Percentiles rank a stretch among this genome's conserved stretches.
Conservation (phyloP, 1,140 invertebrate genomes). For the Pseudoatta argentina region DNA sequence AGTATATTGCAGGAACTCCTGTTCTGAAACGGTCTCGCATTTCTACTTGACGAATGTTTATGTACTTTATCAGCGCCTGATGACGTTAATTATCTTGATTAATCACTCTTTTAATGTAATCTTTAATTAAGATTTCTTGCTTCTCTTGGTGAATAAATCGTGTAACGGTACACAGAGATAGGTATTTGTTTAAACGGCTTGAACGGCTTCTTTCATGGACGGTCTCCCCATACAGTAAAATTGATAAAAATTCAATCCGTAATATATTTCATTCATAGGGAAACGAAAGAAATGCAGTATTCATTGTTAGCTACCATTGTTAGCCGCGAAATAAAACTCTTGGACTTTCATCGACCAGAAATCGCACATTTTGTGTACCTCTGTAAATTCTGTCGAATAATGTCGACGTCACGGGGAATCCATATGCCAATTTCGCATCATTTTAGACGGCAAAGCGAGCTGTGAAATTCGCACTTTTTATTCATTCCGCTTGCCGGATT, state of each 20-base stretch:
- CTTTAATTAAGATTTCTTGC: conserved; percentile 42
- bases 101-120: neutral
- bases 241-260: conserved; percentile 27
- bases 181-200: neutral
- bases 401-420: conserved; percentile 26
- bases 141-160: conserved; percentile 3
- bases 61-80: conserved; percentile 35
- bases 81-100: conserved; percentile 56
- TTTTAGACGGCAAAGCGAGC: conserved; percentile 29
- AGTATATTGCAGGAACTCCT: conserved; percentile 12
- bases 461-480: conserved; percentile 50
- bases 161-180: neutral
- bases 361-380: conserved; percentile 44
- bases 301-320: conserved; percentile 38
- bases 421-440: conserved; percentile 44
- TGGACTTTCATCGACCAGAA: conserved; percentile 40
- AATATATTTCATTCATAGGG: conserved; percentile 26
- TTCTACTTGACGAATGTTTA: conserved; percentile 42
- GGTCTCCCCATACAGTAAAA: neutral
- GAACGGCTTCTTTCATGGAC: neutral
- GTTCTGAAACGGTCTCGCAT: conserved; percentile 3
- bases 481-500: conserved; percentile 31
- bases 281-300: conserved; percentile 14
- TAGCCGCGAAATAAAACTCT: conserved; percentile 32
- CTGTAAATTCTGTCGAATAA: conserved; percentile 38